These are phyloP conservation scores for Podarcis muralis DNA, from an alignment of 2,113 vertebrate genomes.

Conservation along the genomic window DNA sequence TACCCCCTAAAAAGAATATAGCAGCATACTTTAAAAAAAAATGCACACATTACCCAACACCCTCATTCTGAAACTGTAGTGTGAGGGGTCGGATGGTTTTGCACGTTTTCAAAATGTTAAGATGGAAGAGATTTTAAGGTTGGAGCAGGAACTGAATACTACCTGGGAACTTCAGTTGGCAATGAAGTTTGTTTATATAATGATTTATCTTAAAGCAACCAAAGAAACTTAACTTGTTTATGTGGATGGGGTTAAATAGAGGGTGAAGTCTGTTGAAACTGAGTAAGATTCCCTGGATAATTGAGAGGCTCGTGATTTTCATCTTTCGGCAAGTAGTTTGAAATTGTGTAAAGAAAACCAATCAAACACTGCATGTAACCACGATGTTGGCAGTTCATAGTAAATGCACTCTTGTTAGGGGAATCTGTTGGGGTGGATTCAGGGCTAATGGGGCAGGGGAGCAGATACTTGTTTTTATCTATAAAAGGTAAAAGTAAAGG, in stretches of 20 bases:
- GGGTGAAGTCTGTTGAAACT: not conserved
- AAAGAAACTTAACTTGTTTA: not conserved
- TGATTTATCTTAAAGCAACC: not conserved
- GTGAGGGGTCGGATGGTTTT: not conserved
- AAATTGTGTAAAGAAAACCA: not conserved
- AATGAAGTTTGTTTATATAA: not conserved
- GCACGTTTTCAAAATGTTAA: not conserved
- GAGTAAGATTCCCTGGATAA: not conserved
- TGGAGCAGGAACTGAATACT: not conserved
- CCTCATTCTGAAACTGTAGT: not conserved
- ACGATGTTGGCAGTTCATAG: not conserved
- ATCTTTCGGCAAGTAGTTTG: not conserved
- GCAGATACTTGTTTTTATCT: too few relatives aligned
- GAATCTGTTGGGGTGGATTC: too few relatives aligned
- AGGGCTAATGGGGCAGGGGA: too few relatives aligned
- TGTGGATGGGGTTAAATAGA: not conserved
- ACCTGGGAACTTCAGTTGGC: not conserved
- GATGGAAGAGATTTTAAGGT: not conserved
- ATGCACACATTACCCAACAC: too few relatives aligned
- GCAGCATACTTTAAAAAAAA: not conserved
- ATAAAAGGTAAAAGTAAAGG: too few relatives aligned
- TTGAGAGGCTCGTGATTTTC: not conserved
- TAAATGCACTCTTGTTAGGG: not conserved
- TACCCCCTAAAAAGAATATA: slow-evolving; percentile 23
- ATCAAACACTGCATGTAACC: too few relatives aligned